Evolutionary conservation across 2,113 vertebrate species (phyloP).

Genomic region (chimpanzee (Pan troglodytes)): NHGRI_mPanTro3-v2.1_pri NC_072408.2:132068501-132069000

Average conservation of each 20-base stretch:
- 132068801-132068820: background rate
- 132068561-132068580: background rate
- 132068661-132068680: background rate
- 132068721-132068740: background rate
- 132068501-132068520: background rate
- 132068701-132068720: background rate
- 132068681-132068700: background rate
- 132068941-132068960: background rate
- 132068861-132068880: background rate
- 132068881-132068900: background rate
- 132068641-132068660: background rate
- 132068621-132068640: background rate
- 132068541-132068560: background rate
- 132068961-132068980: background rate
- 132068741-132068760: background rate
- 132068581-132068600: background rate
- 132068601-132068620: background rate
- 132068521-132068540: too few species aligned
- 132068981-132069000: fast-evolving
- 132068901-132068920: too few species aligned
- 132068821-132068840: background rate
- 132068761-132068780: background rate
- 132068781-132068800: background rate
- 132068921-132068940: background rate
- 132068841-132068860: background rate